phyloP scores from a whole-genome alignment of 2,113 vertebrate species.

The Hippoglossus stenolepis region DNA sequence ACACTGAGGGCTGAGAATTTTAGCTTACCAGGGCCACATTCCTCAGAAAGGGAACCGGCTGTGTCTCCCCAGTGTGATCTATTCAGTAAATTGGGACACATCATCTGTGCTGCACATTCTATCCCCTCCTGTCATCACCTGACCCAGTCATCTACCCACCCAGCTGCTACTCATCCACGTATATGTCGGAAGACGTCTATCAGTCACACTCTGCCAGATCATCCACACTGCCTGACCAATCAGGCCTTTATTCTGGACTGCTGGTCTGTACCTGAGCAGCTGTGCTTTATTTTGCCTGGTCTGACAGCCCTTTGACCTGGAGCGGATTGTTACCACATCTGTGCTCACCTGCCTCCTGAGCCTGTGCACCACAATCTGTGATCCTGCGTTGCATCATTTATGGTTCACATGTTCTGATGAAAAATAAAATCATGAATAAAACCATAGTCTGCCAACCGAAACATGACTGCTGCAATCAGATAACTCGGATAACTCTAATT shows the following conservation, averaged over 20 bases:
- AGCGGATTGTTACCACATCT: neutral
- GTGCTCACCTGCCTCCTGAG: neutral
- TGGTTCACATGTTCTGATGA: neutral
- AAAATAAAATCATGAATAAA: neutral
- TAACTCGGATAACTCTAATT: too few species aligned
- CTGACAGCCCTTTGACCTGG: conserved; percentile 12
- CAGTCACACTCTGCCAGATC: conserved; percentile 18
- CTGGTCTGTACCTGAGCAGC: neutral
- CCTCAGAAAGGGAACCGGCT: neutral
- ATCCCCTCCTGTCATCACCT: conserved; percentile 11
- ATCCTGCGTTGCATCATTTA: neutral
- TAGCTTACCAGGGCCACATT: neutral
- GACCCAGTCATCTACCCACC: conserved; percentile 28
- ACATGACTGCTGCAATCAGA: too few species aligned
- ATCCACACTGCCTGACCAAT: neutral
- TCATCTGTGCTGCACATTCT: conserved; percentile 7
- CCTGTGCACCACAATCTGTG: neutral
- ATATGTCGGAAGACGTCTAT: conserved; percentile 25
- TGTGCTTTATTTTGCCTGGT: neutral
- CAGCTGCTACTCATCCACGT: conserved; percentile 48
- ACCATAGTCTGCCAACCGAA: neutral
- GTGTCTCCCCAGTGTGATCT: neutral
- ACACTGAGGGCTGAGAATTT: neutral
- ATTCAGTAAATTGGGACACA: conserved; percentile 15
- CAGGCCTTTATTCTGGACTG: too few species aligned